A percentile compares a stretch with the other conserved stretches of the same genome.
Conservation (phyloP, 2,797 vertebrate species). For the Poecilia wingei region DNA sequence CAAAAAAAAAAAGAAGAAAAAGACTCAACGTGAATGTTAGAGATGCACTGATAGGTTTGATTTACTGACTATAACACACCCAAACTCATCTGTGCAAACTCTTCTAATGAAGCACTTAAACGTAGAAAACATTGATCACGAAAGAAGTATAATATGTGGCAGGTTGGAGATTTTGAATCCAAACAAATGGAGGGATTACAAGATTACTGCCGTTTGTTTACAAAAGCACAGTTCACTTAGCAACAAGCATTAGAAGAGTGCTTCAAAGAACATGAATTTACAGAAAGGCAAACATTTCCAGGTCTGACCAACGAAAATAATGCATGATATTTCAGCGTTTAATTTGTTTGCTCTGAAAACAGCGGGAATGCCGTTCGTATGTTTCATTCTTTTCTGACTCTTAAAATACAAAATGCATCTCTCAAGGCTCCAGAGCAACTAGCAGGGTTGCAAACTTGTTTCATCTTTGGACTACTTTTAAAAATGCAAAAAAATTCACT, state of each 20-base stretch:
- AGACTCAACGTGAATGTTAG: not conserved
- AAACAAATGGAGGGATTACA: not conserved
- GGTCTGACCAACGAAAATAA: not conserved
- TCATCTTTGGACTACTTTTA: not conserved
- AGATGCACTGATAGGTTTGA: not conserved
- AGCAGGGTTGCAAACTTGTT: not conserved
- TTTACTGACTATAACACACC: not conserved
- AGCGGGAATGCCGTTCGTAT: not conserved
- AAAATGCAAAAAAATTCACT: not conserved
- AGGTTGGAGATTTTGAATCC: not conserved
- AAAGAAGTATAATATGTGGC: not conserved
- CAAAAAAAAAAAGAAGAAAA: not conserved
- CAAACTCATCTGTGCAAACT: not conserved
- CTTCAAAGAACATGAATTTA: not conserved
- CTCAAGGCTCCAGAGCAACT: not conserved
- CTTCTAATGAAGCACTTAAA: not conserved
- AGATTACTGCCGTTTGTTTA: not conserved
- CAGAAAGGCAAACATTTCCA: not conserved
- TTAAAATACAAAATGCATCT: not conserved
- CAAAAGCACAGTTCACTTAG: not conserved
- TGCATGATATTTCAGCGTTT: not conserved
- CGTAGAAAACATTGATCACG: not conserved
- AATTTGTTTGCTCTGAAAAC: not conserved
- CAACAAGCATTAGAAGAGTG: not conserved
- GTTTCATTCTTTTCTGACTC: not conserved